These are phyloP conservation scores for Hippocampus mohnikei DNA, from an alignment of 2,113 vertebrate species.

Conservation along the genomic window DNA sequence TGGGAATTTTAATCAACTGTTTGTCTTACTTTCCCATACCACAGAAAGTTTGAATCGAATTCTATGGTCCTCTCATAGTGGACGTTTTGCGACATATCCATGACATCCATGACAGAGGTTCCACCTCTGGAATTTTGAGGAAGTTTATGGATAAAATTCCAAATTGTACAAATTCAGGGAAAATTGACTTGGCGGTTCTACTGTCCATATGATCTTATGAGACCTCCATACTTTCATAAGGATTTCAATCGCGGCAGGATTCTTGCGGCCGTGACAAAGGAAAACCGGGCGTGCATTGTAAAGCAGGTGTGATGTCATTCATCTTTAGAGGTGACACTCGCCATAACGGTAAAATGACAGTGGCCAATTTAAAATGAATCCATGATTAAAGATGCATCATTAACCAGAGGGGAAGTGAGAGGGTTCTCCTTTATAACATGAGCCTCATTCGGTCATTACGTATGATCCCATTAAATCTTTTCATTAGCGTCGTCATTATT, in stretches of 20 bases:
- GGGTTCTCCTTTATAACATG: slow-evolving; percentile 17
- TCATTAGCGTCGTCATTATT: slow-evolving; percentile 49
- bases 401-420: slow-evolving; percentile 30
- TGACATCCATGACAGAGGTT: too few species aligned
- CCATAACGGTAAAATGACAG: slow-evolving; percentile 30
- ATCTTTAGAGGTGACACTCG: slow-evolving; percentile 1
- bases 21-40: too few species aligned
- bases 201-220: too few species aligned
- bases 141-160: too few species aligned
- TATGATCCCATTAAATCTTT: slow-evolving; percentile 36
- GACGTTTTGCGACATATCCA: too few species aligned
- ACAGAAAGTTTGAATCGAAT: too few species aligned
- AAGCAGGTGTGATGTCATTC: not conserved
- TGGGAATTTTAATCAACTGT: too few species aligned
- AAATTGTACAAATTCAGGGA: too few species aligned
- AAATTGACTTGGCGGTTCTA: too few species aligned
- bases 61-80: too few species aligned
- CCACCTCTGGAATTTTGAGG: too few species aligned
- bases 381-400: slow-evolving; percentile 33
- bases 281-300: slow-evolving; percentile 6
- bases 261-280: not conserved
- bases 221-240: not conserved
- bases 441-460: slow-evolving; percentile 37
- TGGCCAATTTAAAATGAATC: slow-evolving; percentile 34
- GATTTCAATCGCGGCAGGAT: not conserved